phyloP scores from a whole-genome alignment of 2,888 invertebrate genomes.

The Himalopsyche kuldschensis region DNA sequence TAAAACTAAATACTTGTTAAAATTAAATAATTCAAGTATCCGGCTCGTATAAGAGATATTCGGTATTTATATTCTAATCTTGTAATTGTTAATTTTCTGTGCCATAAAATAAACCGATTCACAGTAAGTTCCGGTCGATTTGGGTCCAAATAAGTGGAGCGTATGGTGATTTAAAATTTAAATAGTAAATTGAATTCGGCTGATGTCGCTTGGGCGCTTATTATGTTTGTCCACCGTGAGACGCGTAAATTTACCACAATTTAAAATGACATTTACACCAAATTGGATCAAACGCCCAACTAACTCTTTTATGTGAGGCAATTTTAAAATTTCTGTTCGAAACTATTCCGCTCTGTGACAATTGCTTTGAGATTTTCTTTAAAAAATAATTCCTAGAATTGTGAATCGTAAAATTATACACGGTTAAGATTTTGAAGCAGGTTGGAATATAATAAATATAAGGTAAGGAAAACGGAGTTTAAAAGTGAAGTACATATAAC shows the following conservation, averaged over 20 bases:
- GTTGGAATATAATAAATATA: not conserved
- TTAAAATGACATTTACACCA: not conserved
- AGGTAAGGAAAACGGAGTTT: too few species aligned
- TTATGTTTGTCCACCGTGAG: not conserved
- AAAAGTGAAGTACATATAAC: too few species aligned
- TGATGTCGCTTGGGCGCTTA: not conserved
- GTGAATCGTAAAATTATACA: not conserved
- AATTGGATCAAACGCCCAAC: not conserved
- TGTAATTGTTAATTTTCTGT: too few species aligned
- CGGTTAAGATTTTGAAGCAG: not conserved
- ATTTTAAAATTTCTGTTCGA: not conserved
- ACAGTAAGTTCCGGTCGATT: too few species aligned
- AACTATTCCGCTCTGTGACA: not conserved
- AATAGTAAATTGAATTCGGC: not conserved
- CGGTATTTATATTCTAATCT: too few species aligned
- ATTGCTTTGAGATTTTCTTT: not conserved
- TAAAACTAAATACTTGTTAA: too few species aligned
- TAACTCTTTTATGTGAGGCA: not conserved
- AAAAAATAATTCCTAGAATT: not conserved
- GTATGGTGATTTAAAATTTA: not conserved
- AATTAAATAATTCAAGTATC: too few species aligned
- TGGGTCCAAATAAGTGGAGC: not conserved
- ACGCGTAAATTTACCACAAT: not conserved
- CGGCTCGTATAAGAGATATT: too few species aligned
- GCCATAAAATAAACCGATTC: too few species aligned